Base-by-base conservation (phyloP, 2,113 vertebrate species). In the Scopus umbretta region DNA sequence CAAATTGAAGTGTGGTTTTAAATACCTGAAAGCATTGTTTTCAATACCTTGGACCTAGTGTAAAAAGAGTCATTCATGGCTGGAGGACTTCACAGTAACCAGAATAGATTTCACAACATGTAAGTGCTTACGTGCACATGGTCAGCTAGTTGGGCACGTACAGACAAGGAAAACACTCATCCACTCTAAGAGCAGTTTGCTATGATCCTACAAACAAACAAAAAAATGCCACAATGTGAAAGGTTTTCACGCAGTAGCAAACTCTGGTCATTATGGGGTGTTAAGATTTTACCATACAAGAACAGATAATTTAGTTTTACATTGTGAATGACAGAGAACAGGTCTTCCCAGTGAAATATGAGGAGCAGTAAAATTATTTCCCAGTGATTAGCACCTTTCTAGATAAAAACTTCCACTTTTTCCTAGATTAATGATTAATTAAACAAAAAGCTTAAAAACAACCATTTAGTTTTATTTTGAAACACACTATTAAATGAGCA, bases 111-210 rank as follows among this genome's bases (percentile, higher is more conserved):
- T 86, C 36, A 65, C n/a, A 70, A 36, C 20, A 52, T 32, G 7
- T 5, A 55, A 70, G 32, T 30, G n/a, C 11, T 56, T 43, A 34
- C 5, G 0, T 6, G 7, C n/a, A 47, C 0, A 0, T 10, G 7
- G 21, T 49, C 40, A 55, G 42, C 29, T 63, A 21, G 9, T 7
- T 68, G 29, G 61, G 47, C 29, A 52, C 0, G 0, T 20, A n/a
- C 16, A n/a, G 8, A 21, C 34, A 84, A 45, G 32, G 13, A 40
- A 73, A 79, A 68, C 27, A 17, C 34, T 11, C n/a, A 6, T 14
- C 16, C 30, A 27, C 34, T 73, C 20, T 42, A 86, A 55, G 9
- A 86, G 15, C 25, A 72, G 27, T 13, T 73, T 80, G 34, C 45
- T 40, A 4, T 14, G 29, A 61, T 47, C 26, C 40, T 34, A 68